Percentiles rank a stretch among this genome's conserved stretches.
Evolutionary conservation across 2,888 invertebrate genomes (phyloP).

Genomic region (Hecatera dysodea): DNA sequence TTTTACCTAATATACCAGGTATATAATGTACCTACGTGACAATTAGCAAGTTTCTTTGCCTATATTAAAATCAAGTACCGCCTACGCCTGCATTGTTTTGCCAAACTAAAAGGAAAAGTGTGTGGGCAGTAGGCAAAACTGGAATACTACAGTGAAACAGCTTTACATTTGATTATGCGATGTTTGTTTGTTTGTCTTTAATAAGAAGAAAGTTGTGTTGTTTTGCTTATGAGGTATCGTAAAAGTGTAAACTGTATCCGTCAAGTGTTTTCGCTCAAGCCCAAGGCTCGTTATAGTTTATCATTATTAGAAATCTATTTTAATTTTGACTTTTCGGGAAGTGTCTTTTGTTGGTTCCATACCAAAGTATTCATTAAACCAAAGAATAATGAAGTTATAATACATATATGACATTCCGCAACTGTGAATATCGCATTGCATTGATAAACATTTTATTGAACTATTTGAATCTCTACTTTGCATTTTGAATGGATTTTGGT

Average conservation of each 20-base stretch:
- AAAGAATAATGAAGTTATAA: too few relatives aligned
- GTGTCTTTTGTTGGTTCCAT: background rate
- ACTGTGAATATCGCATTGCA: too few relatives aligned
- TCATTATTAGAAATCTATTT: background rate
- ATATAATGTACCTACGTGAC: constrained; percentile 20
- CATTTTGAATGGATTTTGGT: too few relatives aligned
- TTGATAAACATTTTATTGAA: too few relatives aligned
- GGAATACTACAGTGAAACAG: constrained; percentile 45
- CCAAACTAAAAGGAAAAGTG: constrained; percentile 27
- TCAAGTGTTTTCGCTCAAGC: constrained; percentile 17
- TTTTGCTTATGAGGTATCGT: constrained; percentile 16
- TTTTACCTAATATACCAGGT: constrained; percentile 12
- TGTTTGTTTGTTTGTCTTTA: constrained; percentile 24
- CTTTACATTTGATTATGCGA: constrained; percentile 51
- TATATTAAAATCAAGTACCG: constrained; percentile 19
- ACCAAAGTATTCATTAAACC: background rate
- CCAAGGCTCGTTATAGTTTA: background rate
- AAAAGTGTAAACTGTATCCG: background rate
- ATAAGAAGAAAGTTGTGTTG: constrained; percentile 21
- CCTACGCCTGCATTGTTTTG: constrained; percentile 52
- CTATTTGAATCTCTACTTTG: too few relatives aligned
- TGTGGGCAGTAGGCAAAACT: constrained; percentile 27
- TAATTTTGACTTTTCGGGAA: background rate
- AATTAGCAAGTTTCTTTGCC: constrained; percentile 37
- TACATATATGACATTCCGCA: too few relatives aligned